Evolutionary conservation across 2,797 vertebrate species (phyloP).

Genomic region (Malacoraja senta): DNA sequence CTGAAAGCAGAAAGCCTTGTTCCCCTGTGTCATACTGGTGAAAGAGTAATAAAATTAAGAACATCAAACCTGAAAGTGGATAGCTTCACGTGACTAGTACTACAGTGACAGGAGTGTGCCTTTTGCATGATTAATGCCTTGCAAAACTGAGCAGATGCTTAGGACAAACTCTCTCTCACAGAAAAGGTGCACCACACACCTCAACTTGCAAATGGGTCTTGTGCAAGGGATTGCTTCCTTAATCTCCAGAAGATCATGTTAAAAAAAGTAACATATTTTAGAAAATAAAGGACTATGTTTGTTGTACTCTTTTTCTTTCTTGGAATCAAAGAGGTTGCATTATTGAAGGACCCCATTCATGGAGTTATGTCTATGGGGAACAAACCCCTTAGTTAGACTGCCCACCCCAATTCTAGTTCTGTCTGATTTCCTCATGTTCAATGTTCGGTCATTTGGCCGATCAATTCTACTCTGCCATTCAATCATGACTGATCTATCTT

Average conservation of each 20-base stretch:
- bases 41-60: neutral
- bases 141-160: neutral
- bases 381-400: neutral
- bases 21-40: too few species aligned
- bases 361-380: neutral
- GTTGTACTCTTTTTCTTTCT: neutral
- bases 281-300: neutral
- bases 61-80: neutral
- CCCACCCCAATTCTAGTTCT: neutral
- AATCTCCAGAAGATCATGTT: neutral
- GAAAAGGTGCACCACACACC: too few species aligned
- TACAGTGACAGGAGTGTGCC: neutral
- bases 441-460: too few species aligned
- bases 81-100: neutral
- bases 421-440: neutral
- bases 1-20: neutral
- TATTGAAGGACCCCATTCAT: neutral
- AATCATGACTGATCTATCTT: too few species aligned
- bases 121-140: slow-evolving; percentile 1
- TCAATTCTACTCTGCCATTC: too few species aligned
- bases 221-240: neutral
- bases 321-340: neutral
- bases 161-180: neutral
- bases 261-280: neutral
- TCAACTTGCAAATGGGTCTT: neutral